Evolutionary conservation across 2,113 vertebrate genomes (phyloP).

Genomic region (Apus apus): DNA sequence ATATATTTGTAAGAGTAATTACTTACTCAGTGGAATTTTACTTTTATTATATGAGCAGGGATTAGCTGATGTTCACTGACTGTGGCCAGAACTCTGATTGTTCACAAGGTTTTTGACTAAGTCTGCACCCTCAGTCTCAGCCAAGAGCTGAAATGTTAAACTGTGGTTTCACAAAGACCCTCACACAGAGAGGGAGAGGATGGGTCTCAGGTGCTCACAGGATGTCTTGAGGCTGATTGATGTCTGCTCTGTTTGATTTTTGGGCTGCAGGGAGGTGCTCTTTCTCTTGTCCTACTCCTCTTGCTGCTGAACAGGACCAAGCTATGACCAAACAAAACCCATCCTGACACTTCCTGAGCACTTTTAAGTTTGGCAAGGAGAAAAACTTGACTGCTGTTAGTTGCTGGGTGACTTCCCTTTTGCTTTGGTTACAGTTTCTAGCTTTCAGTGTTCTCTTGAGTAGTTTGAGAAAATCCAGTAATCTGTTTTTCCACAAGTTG

Average conservation of each 20-base stretch:
- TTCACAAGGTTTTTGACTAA: not conserved
- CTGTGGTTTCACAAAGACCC: not conserved
- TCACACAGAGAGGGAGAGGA: not conserved
- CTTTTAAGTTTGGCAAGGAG: not conserved
- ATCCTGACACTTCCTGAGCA: not conserved
- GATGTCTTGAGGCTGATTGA: not conserved
- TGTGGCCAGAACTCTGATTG: not conserved
- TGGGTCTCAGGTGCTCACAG: not conserved
- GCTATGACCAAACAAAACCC: not conserved
- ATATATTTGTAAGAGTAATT: not conserved
- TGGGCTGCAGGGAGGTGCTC: not conserved
- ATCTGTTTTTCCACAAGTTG: slow-evolving; percentile 2
- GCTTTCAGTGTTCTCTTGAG: not conserved
- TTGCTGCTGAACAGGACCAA: not conserved
- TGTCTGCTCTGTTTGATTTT: not conserved
- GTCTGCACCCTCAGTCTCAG: not conserved
- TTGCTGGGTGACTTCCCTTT: not conserved
- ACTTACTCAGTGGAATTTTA: not conserved
- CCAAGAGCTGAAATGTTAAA: not conserved
- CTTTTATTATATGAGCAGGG: not conserved
- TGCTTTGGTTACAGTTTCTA: slow-evolving; percentile 43
- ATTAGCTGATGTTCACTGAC: not conserved
- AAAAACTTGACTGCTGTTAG: not conserved
- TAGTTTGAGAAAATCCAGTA: not conserved
- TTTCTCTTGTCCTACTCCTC: not conserved